Evolutionary conservation across 1,140 invertebrate genomes (phyloP).

Genomic region (Lepidurus couesii): DNA sequence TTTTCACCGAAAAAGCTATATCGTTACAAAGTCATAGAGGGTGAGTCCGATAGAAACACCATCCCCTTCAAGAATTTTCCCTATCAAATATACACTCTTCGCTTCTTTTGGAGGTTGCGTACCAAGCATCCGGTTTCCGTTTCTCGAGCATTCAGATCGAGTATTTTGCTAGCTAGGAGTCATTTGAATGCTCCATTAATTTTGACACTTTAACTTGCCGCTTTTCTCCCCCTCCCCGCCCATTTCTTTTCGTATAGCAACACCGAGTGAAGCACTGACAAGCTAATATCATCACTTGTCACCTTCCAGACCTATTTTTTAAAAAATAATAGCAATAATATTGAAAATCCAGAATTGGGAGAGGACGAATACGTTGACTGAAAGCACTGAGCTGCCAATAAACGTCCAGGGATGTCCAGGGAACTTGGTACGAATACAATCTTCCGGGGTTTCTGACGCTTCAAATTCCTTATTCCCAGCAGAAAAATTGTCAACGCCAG

Average conservation of each 20-base stretch:
- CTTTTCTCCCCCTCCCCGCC: neutral
- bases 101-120: neutral
- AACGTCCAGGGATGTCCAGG: neutral
- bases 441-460: too few relatives aligned
- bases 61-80: neutral
- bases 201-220: neutral
- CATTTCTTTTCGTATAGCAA: too few relatives aligned
- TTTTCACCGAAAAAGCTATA: slow-evolving; percentile 2
- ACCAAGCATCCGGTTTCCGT: slow-evolving; percentile 7
- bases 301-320: too few relatives aligned
- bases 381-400: neutral
- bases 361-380: neutral
- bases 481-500: neutral
- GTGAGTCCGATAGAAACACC: neutral
- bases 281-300: too few relatives aligned
- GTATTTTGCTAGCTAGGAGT: neutral
- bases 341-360: too few relatives aligned
- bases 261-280: too few relatives aligned
- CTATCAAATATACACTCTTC: neutral
- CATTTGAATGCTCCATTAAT: slow-evolving; percentile 16
- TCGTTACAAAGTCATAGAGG: neutral
- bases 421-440: neutral
- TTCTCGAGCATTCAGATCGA: neutral
- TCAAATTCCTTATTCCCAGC: neutral
- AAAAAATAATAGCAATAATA: too few relatives aligned